phyloP scores from a whole-genome alignment of 2,797 vertebrate species.

The Rhinogobio ventralis region DNA sequence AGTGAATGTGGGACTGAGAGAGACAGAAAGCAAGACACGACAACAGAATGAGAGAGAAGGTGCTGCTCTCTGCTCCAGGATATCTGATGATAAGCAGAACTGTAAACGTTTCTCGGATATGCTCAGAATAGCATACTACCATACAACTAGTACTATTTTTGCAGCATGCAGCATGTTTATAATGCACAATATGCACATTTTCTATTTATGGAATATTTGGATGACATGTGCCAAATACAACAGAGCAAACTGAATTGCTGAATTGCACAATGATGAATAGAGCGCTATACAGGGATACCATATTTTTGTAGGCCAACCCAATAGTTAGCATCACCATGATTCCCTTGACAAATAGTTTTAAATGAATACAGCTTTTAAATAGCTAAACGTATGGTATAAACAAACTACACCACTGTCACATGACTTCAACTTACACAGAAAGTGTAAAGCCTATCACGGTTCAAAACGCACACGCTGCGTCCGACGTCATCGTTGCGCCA shows the following conservation, averaged over 20 bases:
- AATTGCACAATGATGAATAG: not conserved
- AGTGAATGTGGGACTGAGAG: constrained; percentile 16
- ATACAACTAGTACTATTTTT: not conserved
- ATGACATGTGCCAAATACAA: not conserved
- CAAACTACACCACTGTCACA: not conserved
- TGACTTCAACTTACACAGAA: too few species aligned
- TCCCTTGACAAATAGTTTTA: not conserved
- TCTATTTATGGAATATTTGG: not conserved
- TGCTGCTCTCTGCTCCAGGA: constrained; percentile 20
- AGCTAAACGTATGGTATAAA: not conserved
- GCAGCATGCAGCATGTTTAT: not conserved
- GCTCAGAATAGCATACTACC: not conserved
- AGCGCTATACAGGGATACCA: not conserved
- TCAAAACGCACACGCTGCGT: too few species aligned
- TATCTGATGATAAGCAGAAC: constrained; percentile 9
- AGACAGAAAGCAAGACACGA: not conserved
- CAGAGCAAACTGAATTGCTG: not conserved
- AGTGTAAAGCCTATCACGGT: too few species aligned
- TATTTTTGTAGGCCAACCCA: not conserved
- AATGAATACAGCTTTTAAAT: not conserved
- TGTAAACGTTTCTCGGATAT: not conserved
- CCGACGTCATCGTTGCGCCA: too few species aligned
- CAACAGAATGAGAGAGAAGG: not conserved
- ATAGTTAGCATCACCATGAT: not conserved
- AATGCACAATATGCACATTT: not conserved